Evolutionary conservation across 2,113 vertebrate species (phyloP).

Genomic region (Abramis brama): DNA sequence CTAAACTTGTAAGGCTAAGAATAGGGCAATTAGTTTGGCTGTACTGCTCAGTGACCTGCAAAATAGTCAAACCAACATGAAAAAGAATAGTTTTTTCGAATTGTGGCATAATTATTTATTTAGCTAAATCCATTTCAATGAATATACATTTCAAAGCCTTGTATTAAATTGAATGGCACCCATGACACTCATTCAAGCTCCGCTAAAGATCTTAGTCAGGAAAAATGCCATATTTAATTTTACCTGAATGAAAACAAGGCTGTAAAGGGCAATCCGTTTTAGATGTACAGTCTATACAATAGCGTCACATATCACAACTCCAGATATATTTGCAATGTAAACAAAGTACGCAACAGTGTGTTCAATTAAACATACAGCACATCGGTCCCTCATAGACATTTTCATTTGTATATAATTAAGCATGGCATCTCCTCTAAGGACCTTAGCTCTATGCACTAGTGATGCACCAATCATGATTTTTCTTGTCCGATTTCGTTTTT

Average conservation of each 20-base stretch:
- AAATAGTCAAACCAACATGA: no score
- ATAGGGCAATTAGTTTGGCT: no score
- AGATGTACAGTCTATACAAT: neutral
- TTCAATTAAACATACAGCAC: neutral
- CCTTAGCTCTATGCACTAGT: no score
- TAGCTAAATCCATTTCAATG: neutral
- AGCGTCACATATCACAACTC: neutral
- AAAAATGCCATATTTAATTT: neutral
- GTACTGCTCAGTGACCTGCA: no score
- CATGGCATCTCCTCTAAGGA: no score
- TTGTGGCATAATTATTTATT: neutral
- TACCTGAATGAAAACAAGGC: slow-evolving; percentile 6
- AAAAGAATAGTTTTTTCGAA: no score
- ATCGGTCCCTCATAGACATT: neutral
- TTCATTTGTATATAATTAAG: neutral
- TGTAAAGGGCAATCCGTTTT: neutral
- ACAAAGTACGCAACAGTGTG: neutral
- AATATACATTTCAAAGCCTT: neutral
- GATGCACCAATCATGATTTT: no score
- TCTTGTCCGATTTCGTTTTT: no score
- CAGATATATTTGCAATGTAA: neutral
- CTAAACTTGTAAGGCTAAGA: no score
- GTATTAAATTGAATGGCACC: neutral
- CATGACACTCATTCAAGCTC: slow-evolving; percentile 21
- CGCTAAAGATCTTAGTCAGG: neutral